These are phyloP conservation scores for Pandemis heparana DNA, from an alignment of 2,888 invertebrate species.

Conservation along the genomic window DNA sequence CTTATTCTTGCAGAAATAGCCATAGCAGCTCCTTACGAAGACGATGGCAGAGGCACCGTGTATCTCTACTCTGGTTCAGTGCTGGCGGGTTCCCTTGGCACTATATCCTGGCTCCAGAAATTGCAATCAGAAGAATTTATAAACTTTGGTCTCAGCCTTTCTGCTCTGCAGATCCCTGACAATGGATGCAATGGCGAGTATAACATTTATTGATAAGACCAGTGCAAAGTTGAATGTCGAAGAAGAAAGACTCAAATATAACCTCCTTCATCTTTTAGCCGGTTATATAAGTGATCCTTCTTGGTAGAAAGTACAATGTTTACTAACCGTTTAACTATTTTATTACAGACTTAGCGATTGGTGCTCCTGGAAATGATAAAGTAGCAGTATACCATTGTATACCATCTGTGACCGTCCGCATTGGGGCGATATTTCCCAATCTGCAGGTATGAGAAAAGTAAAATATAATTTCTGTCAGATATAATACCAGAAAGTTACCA, in stretches of 20 bases:
- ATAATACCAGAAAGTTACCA: no score
- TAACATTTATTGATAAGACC: no score
- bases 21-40: conserved; percentile 68
- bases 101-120: conserved; percentile 50
- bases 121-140: conserved; percentile 47
- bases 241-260: no score
- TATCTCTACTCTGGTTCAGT: conserved; percentile 65
- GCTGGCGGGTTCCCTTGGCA: conserved; percentile 45
- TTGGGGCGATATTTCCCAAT: conserved; percentile 49
- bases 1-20: conserved; percentile 60
- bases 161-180: conserved; percentile 54
- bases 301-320: no score
- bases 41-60: conserved; percentile 60
- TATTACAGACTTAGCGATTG: conserved; percentile 66
- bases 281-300: no score
- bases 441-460: conserved; percentile 52
- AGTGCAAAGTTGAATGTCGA: no score
- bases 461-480: no score
- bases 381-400: conserved; percentile 61
- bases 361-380: conserved; percentile 60
- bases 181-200: conserved; percentile 66
- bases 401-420: conserved; percentile 54
- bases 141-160: conserved; percentile 61
- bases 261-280: no score
- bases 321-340: not conserved